Evolutionary conservation across 1,140 invertebrate genomes (phyloP), one percentile per base, ranked within the genome.

Genomic region (Chlorops oryzae): DNA sequence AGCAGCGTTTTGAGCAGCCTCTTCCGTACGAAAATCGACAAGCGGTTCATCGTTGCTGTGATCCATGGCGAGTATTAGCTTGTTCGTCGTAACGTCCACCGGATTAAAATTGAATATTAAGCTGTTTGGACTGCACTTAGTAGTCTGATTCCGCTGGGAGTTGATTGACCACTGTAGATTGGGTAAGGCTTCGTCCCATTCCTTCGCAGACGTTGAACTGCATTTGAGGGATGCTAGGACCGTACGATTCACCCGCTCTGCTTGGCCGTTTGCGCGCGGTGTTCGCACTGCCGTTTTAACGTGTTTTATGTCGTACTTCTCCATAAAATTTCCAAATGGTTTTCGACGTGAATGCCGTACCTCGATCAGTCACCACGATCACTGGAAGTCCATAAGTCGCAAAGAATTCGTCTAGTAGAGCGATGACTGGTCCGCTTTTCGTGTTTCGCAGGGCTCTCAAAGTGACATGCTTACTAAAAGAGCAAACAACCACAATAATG

Each of bases 231-330:
- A 15, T 12, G n/a, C 25, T 5, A 39, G 25, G 3, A 52, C 38
- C 2, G 40, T 63, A 42, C 17, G 50, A 46, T 51, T 60, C 39
- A 23, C 51, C 25, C 54, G 57, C 58, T 53, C 51, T 37, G 28
- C 45, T 43, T 43, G 55, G 43, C 44, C 58, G 37, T 70, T 72
- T 1, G 55, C 63, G 15, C 62, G 50, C 0, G 66, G 61, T 15
- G 55, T 57, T 18, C 56, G 58, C 3, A 71, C 58, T 2, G 65
- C 65, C 51, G 62, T 71, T 15, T 55, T 17, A 0, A 63, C 38
- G n/a, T 67, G 60, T 34, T 47, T 52, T 15, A 72, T 61, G 1
- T 51, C 50, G 7, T 61, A 40, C 13, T 56, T 21, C 10, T 44
- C 22, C 34, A 58, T 57, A 37, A 63, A 59, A 6, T 61, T 45